Base-by-base conservation (phyloP, 1,140 invertebrate genomes). In the Bombus waltoni region DNA sequence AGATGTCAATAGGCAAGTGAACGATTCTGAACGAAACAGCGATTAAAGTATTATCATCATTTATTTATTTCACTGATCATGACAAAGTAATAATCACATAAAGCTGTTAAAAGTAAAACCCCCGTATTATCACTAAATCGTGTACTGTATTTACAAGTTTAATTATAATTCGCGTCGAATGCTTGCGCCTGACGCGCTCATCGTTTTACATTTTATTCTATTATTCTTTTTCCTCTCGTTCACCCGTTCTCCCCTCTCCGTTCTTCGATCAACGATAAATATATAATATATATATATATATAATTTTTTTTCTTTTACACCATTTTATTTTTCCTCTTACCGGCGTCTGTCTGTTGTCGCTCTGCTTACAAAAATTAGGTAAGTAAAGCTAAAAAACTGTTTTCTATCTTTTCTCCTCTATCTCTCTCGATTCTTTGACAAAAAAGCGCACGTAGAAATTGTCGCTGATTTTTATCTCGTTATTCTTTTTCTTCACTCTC, bases 31-130 rank as follows among this genome's bases (percentile, higher is more conserved):
- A 44, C 38, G 38, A 70, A 11, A 42, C 5, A 15, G 5, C 2
- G 47, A 32, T 40, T 87, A 88, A 88, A 75, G 47, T 94, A 93
- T 93, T 93, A 94, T 92, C 91, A 93, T 93, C 93, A 93, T 94
- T 94, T 94, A 94, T 95, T 95, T 92, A 93, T 94, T 94, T 94
- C 88, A 92, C 81, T 91, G 89, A 93, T 93, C 89, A 93, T 94
- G 91, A 93, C 90, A 93, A 94, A 94, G 89, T 94, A 93, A 93
- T 94, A 93, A 94, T 94, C 94, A 94, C 92, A 94, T 94, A 94
- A 94, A 93, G 89, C 92, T 93, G 92, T 93, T 91, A 90, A 91
- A 93, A 94, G 91, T 94, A 91, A 92, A 92, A 93, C 85, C 91
- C 90, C 92, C 92, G 85, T 53, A n/a, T 93, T 90, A 94, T 94